Evolutionary conservation across 2,113 vertebrate species (phyloP), one percentile per base, ranked within the genome.

Genomic region (Plecturocebus donacophilus): DNA sequence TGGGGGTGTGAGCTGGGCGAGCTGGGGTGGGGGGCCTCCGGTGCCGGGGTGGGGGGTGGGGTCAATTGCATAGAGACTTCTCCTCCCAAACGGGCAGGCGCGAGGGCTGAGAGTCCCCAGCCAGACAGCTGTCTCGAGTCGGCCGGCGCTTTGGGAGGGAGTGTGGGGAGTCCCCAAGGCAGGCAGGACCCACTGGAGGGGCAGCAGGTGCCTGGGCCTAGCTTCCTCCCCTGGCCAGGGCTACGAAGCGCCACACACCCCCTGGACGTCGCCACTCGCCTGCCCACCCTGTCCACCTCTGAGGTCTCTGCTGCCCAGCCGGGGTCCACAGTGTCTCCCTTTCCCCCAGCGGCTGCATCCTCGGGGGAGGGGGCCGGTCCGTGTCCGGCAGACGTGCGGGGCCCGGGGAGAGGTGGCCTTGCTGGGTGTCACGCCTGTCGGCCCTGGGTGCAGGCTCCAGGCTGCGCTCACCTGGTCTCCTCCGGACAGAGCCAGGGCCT

Each of bases 21-120:
- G 70, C 45, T 6, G 21, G 20, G 70, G 54, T 12, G 81, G 20
- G 30, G 35, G 54, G 92, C 91, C 91, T 88, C 92, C 87, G 30
- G 16, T 87, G 94, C 91, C 20, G 0, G 17, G 35, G 42, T 61
- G 85, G 73, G 68, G 86, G 45, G 20, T 30, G 82, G 87, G 54
- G 56, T 70, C 95, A 76, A 94, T 98, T 98, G 98, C 98, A 98
- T 98, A 98, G 97, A 96, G 66, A 90, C 75, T 32, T 87, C 94
- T 94, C 91, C 87, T 89, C 93, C 94, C 92, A 90, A 70, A 75
- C n/a, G 42, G 94, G 85, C 70, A 27, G 77, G 71, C 73, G 10
- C 1, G 54, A 91, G 94, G 87, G 91, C 83, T 42, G 42, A 16
- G 87, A 73, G 87, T 68, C 88, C 80, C 75, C 8, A 47, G 86